These are phyloP conservation scores for Raja brachyura DNA, from an alignment of 2,113 vertebrate species.

Conservation along the genomic window DNA sequence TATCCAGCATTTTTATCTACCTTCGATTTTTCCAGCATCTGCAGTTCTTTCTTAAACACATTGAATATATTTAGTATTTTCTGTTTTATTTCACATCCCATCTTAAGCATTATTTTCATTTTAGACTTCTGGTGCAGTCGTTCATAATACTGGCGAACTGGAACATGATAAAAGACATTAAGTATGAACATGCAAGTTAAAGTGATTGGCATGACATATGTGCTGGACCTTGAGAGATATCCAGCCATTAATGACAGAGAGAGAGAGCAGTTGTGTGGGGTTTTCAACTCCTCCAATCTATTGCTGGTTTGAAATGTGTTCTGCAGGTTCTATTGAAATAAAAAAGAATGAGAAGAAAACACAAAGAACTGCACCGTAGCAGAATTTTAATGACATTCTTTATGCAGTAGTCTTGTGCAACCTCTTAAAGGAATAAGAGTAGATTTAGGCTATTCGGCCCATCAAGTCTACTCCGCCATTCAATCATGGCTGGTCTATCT, in stretches of 20 bases:
- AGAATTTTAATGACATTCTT: background rate
- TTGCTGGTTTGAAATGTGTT: background rate
- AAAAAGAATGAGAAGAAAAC: background rate
- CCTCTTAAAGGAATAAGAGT: too few relatives aligned
- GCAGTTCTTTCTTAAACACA: too few relatives aligned
- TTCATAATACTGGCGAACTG: background rate
- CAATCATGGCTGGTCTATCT: too few relatives aligned
- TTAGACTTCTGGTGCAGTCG: too few relatives aligned
- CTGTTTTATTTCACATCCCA: too few relatives aligned
- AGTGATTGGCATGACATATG: background rate
- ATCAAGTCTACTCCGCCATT: too few relatives aligned
- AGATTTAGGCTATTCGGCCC: too few relatives aligned
- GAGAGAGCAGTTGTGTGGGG: background rate
- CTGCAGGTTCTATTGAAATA: background rate
- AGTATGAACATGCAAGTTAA: background rate
- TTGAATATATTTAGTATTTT: too few relatives aligned
- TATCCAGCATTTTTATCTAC: too few relatives aligned
- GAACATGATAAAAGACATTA: background rate
- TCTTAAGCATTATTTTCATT: too few relatives aligned
- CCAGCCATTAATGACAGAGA: background rate
- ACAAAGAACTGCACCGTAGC: too few relatives aligned
- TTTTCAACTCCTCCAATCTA: background rate
- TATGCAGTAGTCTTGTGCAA: background rate
- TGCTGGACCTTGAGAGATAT: background rate
- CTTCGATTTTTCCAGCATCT: too few relatives aligned